These are phyloP conservation scores for Myiozetetes cayanensis DNA, from an alignment of 2,113 vertebrate genomes.

Conservation along the genomic window DNA sequence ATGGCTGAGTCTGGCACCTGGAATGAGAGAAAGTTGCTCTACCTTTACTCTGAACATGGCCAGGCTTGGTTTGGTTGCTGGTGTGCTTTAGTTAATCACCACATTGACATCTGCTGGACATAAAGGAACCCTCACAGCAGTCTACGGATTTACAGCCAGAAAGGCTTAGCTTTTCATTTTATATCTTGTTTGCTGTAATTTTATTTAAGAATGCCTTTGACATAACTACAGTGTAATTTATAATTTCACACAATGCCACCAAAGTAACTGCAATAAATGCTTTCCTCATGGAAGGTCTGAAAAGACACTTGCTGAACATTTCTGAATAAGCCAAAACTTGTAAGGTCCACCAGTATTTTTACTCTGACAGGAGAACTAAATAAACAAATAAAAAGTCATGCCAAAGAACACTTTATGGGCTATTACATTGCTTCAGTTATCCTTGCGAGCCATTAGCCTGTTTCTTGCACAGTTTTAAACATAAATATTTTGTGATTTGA, in stretches of 20 bases:
- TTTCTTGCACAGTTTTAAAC: background rate
- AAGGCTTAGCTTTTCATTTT: background rate
- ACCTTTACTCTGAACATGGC: background rate
- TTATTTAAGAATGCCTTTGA: background rate
- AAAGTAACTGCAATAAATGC: background rate
- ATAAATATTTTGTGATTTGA: background rate
- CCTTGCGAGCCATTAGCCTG: background rate
- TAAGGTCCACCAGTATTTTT: background rate
- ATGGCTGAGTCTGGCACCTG: background rate
- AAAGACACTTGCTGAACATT: background rate
- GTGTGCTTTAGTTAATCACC: background rate
- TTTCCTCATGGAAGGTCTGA: background rate
- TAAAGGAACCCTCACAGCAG: background rate
- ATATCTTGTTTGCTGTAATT: background rate
- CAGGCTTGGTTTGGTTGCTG: background rate
- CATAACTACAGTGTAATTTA: background rate
- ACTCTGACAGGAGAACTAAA: background rate
- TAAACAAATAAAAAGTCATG: background rate
- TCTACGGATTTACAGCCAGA: background rate
- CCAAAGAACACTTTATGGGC: background rate
- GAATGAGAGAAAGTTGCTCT: background rate
- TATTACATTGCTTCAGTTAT: background rate
- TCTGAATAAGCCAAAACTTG: background rate
- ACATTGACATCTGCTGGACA: conserved; percentile 14
- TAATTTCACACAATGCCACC: background rate